These are phyloP conservation scores for Xylocopa sonorina DNA, from an alignment of 1,140 invertebrate species.

Conservation along the genomic window DNA sequence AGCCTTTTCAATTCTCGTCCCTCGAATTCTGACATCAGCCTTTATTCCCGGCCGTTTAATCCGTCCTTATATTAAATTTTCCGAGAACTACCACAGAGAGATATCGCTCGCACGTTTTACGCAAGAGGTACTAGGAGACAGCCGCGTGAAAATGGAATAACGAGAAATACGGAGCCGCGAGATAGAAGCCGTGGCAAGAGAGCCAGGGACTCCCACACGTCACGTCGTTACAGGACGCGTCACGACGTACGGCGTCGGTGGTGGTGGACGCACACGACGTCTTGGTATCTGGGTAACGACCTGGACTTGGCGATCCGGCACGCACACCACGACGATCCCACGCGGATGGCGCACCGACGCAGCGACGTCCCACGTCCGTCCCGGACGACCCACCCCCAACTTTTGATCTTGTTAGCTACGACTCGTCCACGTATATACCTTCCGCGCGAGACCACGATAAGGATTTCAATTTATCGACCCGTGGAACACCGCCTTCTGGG, in stretches of 20 bases:
- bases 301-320: slow-evolving; percentile 59
- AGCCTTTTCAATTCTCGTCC: neutral
- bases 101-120: neutral
- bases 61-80: neutral
- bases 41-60: neutral
- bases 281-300: slow-evolving; percentile 72
- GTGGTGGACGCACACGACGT: slow-evolving; percentile 65
- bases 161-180: slow-evolving; percentile 31
- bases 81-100: neutral
- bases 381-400: slow-evolving; percentile 66
- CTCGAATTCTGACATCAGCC: neutral
- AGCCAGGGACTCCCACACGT: slow-evolving; percentile 59
- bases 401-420: slow-evolving; percentile 51
- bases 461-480: slow-evolving; percentile 47
- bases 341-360: slow-evolving; percentile 68
- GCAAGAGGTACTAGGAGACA: slow-evolving; percentile 2
- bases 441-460: slow-evolving; percentile 32
- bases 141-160: slow-evolving; percentile 43
- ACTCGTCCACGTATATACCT: slow-evolving; percentile 18
- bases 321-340: slow-evolving; percentile 73
- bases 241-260: slow-evolving; percentile 59
- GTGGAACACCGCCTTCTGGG: slow-evolving; percentile 43
- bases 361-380: slow-evolving; percentile 74
- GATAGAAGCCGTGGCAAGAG: slow-evolving; percentile 49
- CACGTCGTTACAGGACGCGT: slow-evolving; percentile 63